Conservation (phyloP, 2,888 invertebrate species). For the Cryptocheilus praepositus region DNA sequence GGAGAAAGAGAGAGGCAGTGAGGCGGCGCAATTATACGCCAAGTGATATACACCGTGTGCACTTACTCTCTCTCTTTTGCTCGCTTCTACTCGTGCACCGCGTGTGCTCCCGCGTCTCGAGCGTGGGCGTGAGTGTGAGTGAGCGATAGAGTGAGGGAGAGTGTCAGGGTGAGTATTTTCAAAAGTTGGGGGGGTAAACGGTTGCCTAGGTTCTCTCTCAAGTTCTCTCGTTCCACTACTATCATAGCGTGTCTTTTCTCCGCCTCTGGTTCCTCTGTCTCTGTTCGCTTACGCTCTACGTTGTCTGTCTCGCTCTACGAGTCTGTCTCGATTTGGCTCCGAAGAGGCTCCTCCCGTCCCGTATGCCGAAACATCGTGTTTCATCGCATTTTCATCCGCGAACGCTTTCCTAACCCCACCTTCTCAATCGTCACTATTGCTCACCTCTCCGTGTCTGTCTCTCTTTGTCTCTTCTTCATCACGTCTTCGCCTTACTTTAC, state of each 20-base stretch:
- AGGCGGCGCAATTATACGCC: no score
- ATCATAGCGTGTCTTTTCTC: conserved; percentile 12
- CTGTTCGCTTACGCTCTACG: not conserved
- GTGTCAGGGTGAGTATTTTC: conserved; percentile 43
- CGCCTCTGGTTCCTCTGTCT: conserved; percentile 10
- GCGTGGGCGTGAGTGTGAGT: conserved; percentile 5
- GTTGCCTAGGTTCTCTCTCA: not conserved
- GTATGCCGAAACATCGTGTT: not conserved
- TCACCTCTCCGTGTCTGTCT: not conserved
- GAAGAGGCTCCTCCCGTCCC: conserved; percentile 35
- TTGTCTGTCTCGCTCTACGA: conserved; percentile 10
- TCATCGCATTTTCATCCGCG: not conserved
- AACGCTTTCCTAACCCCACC: not conserved
- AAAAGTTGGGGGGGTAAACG: conserved; percentile 34
- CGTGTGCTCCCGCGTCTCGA: conserved; percentile 7
- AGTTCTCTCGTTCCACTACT: no score
- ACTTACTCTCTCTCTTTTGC: not conserved
- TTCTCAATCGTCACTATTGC: not conserved
- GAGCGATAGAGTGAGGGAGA: conserved; percentile 8
- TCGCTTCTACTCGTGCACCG: not conserved
- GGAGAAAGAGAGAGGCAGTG: not conserved
- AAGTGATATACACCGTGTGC: no score
- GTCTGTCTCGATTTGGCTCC: conserved; percentile 37
- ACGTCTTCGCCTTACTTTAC: not conserved
- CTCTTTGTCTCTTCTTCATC: not conserved